Percentiles rank a stretch among this genome's conserved stretches.
Evolutionary conservation across 2,797 vertebrate species (phyloP).

Genomic region (Telmatherina bonti): DNA sequence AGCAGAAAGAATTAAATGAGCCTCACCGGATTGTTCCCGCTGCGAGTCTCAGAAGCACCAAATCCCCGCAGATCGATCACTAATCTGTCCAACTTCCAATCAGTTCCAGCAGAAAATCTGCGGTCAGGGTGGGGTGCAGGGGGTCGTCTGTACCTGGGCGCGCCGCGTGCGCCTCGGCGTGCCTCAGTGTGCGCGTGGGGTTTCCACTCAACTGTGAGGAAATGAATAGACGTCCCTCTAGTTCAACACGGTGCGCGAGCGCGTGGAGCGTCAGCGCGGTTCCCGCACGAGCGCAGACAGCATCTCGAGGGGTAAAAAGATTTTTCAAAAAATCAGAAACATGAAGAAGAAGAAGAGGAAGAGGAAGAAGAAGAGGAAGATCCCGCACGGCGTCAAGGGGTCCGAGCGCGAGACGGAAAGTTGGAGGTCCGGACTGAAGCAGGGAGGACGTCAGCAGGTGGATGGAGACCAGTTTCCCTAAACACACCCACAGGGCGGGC

Average conservation of each 20-base stretch:
- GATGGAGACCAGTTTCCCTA: constrained; percentile 72
- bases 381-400: constrained; percentile 50
- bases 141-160: constrained; percentile 69
- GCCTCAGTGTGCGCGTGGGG: constrained; percentile 16
- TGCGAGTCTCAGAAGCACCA: constrained; percentile 71
- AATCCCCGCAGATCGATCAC: constrained; percentile 70
- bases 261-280: constrained; percentile 25
- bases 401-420: constrained; percentile 60
- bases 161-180: constrained; percentile 29
- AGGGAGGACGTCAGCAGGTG: constrained; percentile 83
- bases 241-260: constrained; percentile 38
- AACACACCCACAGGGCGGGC: constrained; percentile 83
- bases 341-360: neutral
- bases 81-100: constrained; percentile 59
- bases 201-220: constrained; percentile 16
- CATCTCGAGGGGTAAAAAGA: constrained; percentile 52
- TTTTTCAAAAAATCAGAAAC: too few relatives aligned
- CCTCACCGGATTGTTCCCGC: constrained; percentile 68
- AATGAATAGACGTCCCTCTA: constrained; percentile 28
- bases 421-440: constrained; percentile 72
- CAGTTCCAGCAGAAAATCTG: constrained; percentile 59
- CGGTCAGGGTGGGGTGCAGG: constrained; percentile 33
- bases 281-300: constrained; percentile 38
- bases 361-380: constrained; percentile 46
- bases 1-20: neutral